These are phyloP conservation scores for Leucoraja ocellata DNA, from an alignment of 2,797 vertebrate genomes.

Conservation along the genomic window DNA sequence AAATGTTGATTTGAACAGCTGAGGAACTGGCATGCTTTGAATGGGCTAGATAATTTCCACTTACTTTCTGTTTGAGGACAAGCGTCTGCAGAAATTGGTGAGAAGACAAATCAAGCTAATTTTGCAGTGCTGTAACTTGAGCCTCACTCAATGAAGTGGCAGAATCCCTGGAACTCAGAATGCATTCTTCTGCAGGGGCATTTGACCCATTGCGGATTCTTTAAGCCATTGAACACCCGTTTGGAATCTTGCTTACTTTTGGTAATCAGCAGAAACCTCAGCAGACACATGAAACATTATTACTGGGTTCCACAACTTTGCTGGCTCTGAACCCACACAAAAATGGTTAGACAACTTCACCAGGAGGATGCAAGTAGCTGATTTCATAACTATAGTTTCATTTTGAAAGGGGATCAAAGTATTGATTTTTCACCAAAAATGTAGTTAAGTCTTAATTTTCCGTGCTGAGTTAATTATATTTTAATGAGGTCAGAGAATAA, in stretches of 20 bases:
- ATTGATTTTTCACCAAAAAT: background rate
- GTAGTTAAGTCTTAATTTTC: background rate
- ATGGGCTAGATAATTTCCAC: background rate
- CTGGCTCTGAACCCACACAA: background rate
- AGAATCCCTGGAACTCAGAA: background rate
- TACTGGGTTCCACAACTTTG: background rate
- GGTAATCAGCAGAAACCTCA: background rate
- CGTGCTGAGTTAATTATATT: background rate
- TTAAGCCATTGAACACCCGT: background rate
- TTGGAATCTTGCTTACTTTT: background rate
- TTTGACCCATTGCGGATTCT: background rate
- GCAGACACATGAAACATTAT: background rate
- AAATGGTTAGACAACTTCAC: background rate
- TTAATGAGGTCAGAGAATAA: background rate
- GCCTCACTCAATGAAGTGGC: background rate
- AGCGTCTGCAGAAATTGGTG: background rate
- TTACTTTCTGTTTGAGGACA: background rate
- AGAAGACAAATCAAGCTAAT: background rate
- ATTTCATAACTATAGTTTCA: background rate
- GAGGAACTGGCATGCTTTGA: background rate
- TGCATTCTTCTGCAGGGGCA: slow-evolving; percentile 9
- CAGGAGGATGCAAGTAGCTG: background rate
- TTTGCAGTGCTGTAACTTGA: slow-evolving; percentile 18
- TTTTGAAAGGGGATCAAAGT: background rate
- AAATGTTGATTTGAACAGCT: background rate